Conservation (phyloP, 2,113 vertebrate species). For the Tenebrosternarchus preto region DNA sequence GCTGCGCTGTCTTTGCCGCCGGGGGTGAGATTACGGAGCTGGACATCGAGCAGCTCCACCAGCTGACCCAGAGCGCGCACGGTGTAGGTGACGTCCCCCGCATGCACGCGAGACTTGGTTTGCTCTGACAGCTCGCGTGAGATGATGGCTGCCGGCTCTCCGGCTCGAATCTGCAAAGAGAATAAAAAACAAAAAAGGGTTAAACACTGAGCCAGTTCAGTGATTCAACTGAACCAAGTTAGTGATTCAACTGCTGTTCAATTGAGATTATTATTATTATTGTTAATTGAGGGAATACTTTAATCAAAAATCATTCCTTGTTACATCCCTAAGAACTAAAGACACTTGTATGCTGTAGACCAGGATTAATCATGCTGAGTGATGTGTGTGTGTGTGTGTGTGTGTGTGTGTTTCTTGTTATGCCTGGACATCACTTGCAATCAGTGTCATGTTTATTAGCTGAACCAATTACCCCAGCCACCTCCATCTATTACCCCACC, state of each 20-base stretch:
- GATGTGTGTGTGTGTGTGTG: slow-evolving; percentile 23
- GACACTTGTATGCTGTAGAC: no score
- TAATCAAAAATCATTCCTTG: no score
- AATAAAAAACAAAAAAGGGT: neutral
- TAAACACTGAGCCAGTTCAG: no score
- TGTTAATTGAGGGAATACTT: no score
- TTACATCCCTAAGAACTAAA: no score
- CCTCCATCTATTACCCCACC: neutral
- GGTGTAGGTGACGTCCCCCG: slow-evolving; percentile 89
- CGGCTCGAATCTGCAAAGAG: slow-evolving; percentile 80
- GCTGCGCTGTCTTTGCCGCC: slow-evolving; percentile 97
- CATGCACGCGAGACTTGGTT: slow-evolving; percentile 86
- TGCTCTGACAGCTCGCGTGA: slow-evolving; percentile 93
- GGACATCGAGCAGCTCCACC: slow-evolving; percentile 91
- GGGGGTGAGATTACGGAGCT: slow-evolving; percentile 92
- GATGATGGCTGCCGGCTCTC: slow-evolving; percentile 93
- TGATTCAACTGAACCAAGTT: no score
- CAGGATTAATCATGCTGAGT: no score
- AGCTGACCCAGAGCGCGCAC: slow-evolving; percentile 94
- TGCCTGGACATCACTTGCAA: slow-evolving; percentile 30
- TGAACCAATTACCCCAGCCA: slow-evolving; percentile 46
- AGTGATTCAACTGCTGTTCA: no score
- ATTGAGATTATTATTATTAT: no score
- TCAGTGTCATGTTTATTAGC: slow-evolving; percentile 43
- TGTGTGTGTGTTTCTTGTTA: slow-evolving; percentile 11